Conservation (phyloP, 2,888 invertebrate genomes). For the Euplagia quadripunctaria region DNA sequence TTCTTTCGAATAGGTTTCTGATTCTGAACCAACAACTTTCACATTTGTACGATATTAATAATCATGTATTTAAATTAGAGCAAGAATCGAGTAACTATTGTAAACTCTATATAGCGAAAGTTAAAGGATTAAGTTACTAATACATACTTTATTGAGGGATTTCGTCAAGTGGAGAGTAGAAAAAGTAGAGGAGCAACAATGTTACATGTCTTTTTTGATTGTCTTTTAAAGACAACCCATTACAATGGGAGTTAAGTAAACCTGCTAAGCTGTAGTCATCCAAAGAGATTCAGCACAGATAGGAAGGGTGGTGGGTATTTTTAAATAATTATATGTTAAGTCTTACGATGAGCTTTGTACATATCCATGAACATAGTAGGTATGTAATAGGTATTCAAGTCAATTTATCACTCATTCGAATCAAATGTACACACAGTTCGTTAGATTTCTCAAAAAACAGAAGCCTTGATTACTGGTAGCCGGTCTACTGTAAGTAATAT, state of each 20-base stretch:
- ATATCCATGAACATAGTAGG: constrained; percentile 20
- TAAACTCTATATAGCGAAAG: background rate
- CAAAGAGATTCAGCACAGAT: background rate
- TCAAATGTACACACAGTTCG: constrained; percentile 31
- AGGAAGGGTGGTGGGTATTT: constrained; percentile 15
- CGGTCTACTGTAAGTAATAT: constrained; percentile 50
- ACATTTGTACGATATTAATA: background rate
- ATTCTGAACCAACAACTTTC: background rate
- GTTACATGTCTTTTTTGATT: background rate
- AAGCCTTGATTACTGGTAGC: constrained; percentile 56
- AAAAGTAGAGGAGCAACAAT: background rate
- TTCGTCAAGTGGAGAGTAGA: background rate
- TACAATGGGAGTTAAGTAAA: background rate
- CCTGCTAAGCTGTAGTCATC: background rate
- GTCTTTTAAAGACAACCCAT: background rate
- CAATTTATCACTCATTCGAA: constrained; percentile 30
- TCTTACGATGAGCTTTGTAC: constrained; percentile 20
- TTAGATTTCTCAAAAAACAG: constrained; percentile 60
- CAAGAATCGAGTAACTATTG: background rate
- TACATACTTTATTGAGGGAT: background rate
- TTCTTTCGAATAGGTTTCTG: background rate
- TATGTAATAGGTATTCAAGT: constrained; percentile 22
- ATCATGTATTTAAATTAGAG: background rate
- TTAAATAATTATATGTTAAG: constrained; percentile 22
- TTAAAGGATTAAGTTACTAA: background rate